A percentile compares a stretch with the other conserved stretches of the same genome.
Conservation (phyloP, 2,888 invertebrate species). For the Noctua fimbriata region DNA sequence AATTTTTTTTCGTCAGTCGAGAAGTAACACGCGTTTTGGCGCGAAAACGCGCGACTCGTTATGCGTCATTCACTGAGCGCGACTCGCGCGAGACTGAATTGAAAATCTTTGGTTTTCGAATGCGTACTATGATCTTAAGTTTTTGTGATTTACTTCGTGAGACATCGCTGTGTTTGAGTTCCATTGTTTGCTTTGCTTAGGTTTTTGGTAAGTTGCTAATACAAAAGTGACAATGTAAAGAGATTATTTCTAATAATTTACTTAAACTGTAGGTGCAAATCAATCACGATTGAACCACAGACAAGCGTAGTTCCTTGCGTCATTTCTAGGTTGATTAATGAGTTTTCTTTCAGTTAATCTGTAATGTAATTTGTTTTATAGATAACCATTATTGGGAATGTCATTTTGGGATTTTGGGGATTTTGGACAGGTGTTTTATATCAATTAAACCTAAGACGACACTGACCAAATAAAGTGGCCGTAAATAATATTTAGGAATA, state of each 20-base stretch:
- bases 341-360: conserved; percentile 46
- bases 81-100: conserved; percentile 81
- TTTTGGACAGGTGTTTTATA: neutral
- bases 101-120: conserved; percentile 65
- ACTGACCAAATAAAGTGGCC: neutral
- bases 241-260: neutral
- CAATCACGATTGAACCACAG: conserved; percentile 65
- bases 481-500: neutral
- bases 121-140: conserved; percentile 55
- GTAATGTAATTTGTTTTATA: conserved; percentile 54
- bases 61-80: conserved; percentile 74
- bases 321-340: conserved; percentile 65
- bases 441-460: neutral
- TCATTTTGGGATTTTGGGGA: too few species aligned
- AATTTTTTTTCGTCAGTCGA: conserved; percentile 69
- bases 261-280: conserved; percentile 40
- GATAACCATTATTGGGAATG: conserved; percentile 2
- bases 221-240: conserved; percentile 45
- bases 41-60: conserved; percentile 74
- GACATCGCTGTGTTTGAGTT: conserved; percentile 35
- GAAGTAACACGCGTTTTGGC: conserved; percentile 78
- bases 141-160: conserved; percentile 42
- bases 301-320: conserved; percentile 65
- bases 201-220: neutral
- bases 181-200: conserved; percentile 47